Evolutionary conservation across 2,797 vertebrate genomes (phyloP), one percentile per base, ranked within the genome.

Genomic region (Trichosurus vulpecula): DNA sequence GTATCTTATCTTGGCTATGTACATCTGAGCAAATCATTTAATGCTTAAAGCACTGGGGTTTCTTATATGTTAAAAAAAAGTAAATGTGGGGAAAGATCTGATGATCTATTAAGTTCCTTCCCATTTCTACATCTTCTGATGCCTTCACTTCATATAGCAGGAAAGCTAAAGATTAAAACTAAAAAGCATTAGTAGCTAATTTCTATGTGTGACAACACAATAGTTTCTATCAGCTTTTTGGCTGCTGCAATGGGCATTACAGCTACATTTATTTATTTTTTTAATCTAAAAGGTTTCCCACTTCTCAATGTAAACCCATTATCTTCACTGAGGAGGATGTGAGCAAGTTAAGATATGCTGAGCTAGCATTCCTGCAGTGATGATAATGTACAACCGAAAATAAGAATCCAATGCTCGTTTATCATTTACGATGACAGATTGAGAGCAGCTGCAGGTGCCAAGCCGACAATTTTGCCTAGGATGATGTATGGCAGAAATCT

Each of bases 361-460:
- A 94, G 91, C 55, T 95, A 81, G 94, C 93, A 12, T 52, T 94
- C 95, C 96, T 97, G 52, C 94, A 95, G 96, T 95, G 95, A 97
- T 54, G 12, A 97, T 97, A 97, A 98, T 96, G 52, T 97, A 91
- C 93, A 52, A 96, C 94, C 56, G 31, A 98, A 92, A 96, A 97
- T 95, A 97, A 97, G 95, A 92, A 61, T 30, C 47, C 29, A 10
- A 19, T 31, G 47, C 91, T 97, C 97, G 96, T 97, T 98, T 96
- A 96, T 98, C 98, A 98, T 41, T 97, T 93, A 91, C 94, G 97
- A 97, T 96, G 96, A 97, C 97, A 94, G 91, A 93, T 97, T 41
- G 97, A 94, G 98, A 96, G 91, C 98, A 97, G 96, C 97, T 96
- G 96, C 13, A 97, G 98, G 97, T 47, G 95, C 58, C 31, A 95